Base-by-base conservation (phyloP, 2,888 invertebrate species). In the Caenorhabditis zanzibari region DNA sequence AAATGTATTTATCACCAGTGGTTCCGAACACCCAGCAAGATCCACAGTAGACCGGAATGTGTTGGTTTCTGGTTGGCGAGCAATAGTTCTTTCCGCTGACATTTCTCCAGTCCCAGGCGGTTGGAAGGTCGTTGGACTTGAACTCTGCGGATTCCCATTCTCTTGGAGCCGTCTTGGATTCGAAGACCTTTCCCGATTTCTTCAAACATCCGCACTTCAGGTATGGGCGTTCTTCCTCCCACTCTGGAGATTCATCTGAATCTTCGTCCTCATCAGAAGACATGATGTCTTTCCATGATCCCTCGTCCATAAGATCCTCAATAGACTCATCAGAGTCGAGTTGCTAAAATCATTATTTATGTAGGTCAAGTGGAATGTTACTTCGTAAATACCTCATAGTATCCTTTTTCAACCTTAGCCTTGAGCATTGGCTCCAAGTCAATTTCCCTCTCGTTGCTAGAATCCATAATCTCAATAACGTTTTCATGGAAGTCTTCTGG, bases 21-120 rank as follows among this genome's bases (percentile, higher is more conserved):
- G 93, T 91, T 61, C 93, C 93, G 92, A 93, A 93, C 7, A 93
- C 93, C 94, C 94, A 94, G 87, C 94, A 94, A 1, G 93, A 93
- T 26, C 94, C 94, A 89, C 94, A 94, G 82, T 94, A 94, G 7
- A 90, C 90, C 7, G 93, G 93, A 72, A 93, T 94, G 86, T 93
- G 93, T 84, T 93, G 93, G 81, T 93, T 93, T 38, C 93, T 86
- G 1, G 92, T 93, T 24, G 93, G 92, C 61, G 93, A 93, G 76
- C 90, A 92, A 86, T 92, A 94, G 89, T 94, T 94, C 61, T 86
- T 87, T n/a, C 93, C 93, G 85, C 90, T 92, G n/a, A 93, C 90
- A 85, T 94, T 93, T 79, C 93, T 88, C 93, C 93, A 93, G 85
- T 93, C 94, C 90, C 90, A 93, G 1, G 75, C 82, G 5, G 89